Base-by-base conservation (phyloP, 2,888 invertebrate species). In the Rhaphigaster nebulosa region DNA sequence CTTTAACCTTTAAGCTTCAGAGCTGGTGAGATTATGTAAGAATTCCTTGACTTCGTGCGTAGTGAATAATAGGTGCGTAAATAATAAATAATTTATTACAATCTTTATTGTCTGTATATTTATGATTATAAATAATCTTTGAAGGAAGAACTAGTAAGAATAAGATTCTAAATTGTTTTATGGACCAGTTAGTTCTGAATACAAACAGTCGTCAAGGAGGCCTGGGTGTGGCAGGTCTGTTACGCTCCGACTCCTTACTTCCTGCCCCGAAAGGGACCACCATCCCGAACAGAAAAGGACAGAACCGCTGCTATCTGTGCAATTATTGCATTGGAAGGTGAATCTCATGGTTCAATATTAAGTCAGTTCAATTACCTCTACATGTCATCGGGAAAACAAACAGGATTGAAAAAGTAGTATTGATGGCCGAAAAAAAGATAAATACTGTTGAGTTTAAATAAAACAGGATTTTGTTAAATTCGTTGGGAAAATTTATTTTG, bases 161-260 rank as follows among this genome's bases (percentile, higher is more conserved):
- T n/a, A n/a, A 76, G 20, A 76, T 38, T 8, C 34, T 29, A 29
- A 34, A 38, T 38, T 38, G 70, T 76, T 76, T 15, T 4, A 18
- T 65, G 29, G 70, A 20, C 18, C 38, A 76, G 20, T 76, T 34
- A 76, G 70, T 38, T 38, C 20, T 20, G 15, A 38, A 76, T 38
- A 76, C 34, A 18, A 38, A 38, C 8, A 38, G 34, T 20, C 50
- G 0, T 34, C 12, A 45, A 89, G 45, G 34, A n/a, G 88, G 41
- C 45, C n/a, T n/a, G 56, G 60, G 88, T 50, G 84, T 50, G 90
- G 80, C 54, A 87, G 26, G 50, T n/a, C 45, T n/a, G 84, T 84
- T 84, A 41, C 84, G 84, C n/a, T 50, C n/a, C 45, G 38, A 34
- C 45, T 84, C 26, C 38, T n/a, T 26, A 50, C 84, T 84, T 84